Evolutionary conservation across 2,888 invertebrate species (phyloP).

Genomic region (Coleophora deauratella): DNA sequence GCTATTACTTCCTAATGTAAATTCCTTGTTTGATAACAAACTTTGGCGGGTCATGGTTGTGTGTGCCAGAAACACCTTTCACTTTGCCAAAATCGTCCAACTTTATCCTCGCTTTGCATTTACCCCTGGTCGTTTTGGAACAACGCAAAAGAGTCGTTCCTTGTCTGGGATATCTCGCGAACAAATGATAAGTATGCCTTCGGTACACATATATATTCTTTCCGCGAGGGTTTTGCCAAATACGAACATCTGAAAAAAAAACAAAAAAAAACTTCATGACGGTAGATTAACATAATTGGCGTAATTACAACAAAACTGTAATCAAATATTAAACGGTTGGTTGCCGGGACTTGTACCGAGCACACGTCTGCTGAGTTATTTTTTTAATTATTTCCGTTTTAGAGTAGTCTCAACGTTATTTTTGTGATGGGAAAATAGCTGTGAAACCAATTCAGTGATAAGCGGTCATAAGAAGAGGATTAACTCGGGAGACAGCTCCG

Average conservation of each 20-base stretch:
- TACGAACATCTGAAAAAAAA: background rate
- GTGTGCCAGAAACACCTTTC: slow-evolving; percentile 5
- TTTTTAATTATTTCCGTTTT: no score
- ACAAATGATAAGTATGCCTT: slow-evolving; percentile 23
- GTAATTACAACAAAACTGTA: no score
- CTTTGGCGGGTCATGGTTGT: slow-evolving; percentile 22
- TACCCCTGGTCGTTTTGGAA: slow-evolving; percentile 23
- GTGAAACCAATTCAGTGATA: no score
- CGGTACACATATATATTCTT: slow-evolving; percentile 18
- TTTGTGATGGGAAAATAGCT: no score
- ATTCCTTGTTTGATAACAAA: slow-evolving; percentile 19
- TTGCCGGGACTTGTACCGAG: no score
- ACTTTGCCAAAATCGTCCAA: slow-evolving; percentile 18
- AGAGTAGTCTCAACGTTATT: no score
- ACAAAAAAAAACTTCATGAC: no score
- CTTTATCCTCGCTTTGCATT: slow-evolving; percentile 21
- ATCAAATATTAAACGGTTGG: no score
- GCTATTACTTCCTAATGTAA: slow-evolving; percentile 12
- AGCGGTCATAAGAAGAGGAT: no score
- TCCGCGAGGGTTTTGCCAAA: background rate
- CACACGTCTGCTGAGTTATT: no score
- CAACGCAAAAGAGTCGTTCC: slow-evolving; percentile 15
- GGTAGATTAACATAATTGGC: no score
- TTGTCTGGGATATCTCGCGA: slow-evolving; percentile 11
- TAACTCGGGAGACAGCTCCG: no score